Evolutionary conservation across 2,797 vertebrate species (phyloP).

Genomic region (Gorsachius magnificus): DNA sequence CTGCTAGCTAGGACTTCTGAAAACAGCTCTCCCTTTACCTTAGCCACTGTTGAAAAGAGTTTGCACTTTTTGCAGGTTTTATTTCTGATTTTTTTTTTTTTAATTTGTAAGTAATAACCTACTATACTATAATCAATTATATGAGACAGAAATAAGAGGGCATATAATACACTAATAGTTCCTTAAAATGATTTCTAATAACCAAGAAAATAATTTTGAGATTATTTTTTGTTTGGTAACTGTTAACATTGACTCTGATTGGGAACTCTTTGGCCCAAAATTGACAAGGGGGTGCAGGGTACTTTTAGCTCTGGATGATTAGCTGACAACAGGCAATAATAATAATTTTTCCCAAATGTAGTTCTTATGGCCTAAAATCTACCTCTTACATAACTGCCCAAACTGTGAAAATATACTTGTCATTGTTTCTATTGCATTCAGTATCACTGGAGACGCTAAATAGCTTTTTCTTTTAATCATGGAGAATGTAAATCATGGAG

Average conservation of each 20-base stretch:
- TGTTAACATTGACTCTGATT: neutral
- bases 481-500: neutral
- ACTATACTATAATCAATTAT: neutral
- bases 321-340: neutral
- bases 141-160: neutral
- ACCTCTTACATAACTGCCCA: neutral
- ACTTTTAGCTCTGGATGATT: neutral
- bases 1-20: conserved; percentile 63
- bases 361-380: neutral
- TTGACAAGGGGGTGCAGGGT: neutral
- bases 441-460: neutral
- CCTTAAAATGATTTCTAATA: neutral
- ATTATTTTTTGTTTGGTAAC: neutral
- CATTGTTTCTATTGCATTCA: neutral
- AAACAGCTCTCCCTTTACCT: conserved; percentile 53
- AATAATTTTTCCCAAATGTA: neutral
- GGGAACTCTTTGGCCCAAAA: neutral
- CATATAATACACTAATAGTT: neutral
- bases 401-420: neutral
- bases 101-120: neutral
- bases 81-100: neutral
- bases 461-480: neutral
- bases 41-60: neutral
- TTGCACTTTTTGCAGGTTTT: neutral
- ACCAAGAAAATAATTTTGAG: neutral